Evolutionary conservation across 2,797 vertebrate species (phyloP).

Genomic region (Anomalospiza imberbis): DNA sequence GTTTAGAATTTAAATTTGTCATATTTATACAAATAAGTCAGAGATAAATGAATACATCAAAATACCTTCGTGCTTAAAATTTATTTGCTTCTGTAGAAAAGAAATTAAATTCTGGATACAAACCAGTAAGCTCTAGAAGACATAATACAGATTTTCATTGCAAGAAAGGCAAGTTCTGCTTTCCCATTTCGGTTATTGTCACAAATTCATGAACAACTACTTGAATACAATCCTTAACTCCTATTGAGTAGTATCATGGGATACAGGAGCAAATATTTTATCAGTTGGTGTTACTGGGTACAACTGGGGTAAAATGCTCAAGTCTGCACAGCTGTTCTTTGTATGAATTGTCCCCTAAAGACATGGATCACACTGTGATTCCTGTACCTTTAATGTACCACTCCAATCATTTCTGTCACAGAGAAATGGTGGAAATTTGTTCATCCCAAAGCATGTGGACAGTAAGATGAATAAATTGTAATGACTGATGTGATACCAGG

Average conservation of each 20-base stretch:
- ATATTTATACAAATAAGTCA: not conserved
- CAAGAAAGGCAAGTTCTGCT: not conserved
- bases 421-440: not conserved
- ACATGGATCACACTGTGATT: not conserved
- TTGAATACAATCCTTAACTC: not conserved
- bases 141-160: not conserved
- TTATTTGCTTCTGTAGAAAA: not conserved
- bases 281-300: not conserved
- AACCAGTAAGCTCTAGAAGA: not conserved
- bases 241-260: not conserved
- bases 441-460: not conserved
- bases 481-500: fast-evolving
- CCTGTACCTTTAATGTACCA: not conserved
- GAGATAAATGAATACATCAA: not conserved
- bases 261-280: not conserved
- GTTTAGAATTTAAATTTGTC: not conserved
- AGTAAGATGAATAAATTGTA: not conserved
- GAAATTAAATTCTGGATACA: not conserved
- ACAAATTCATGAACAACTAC: not conserved
- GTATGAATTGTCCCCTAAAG: not conserved
- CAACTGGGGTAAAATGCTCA: not conserved
- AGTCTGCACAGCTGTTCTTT: not conserved
- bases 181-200: not conserved
- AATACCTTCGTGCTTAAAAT: not conserved
- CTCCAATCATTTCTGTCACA: not conserved